Evolutionary conservation across 2,797 vertebrate genomes (phyloP), one percentile per base, ranked within the genome.

Genomic region (Ctenosaura bakeri): DNA sequence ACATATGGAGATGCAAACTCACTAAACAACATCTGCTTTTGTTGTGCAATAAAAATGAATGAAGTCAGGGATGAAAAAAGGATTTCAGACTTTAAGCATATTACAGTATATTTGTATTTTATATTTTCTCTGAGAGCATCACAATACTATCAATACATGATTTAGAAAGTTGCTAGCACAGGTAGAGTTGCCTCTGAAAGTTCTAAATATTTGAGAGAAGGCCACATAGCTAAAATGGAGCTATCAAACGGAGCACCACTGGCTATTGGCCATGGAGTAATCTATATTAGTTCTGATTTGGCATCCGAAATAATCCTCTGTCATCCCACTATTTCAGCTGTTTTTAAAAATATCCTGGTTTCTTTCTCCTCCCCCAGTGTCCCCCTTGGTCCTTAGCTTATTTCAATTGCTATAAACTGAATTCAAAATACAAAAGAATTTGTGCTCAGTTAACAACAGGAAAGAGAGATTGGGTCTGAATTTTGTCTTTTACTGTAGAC

Each of bases 1-100:
- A 89, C 92, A 93, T 95, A 95, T 96, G 96, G 94, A 92, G 92
- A 92, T 77, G 80, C 85, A 86, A 64, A 93, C 89, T 5, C 94
- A 91, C 92, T 86, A 91, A 78, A 95, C 94, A 93, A 92, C 92
- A 95, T 95, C 94, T 96, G 95, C 93, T 97, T 97, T 94, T 91
- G 73, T 94, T 94, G 74, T 90, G 93, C 82, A 95, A 96, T 79
- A 18, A 79, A 87, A 79, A 87, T 91, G 94, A 90, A 85, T 94
- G 87, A 95, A 91, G 94, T 83, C 83, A 86, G 91, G 80, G 78
- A 91, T 93, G 54, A 18, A 88, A 92, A 92, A 89, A 91, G 59
- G 38, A 62, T 71, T 93, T 93, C 64, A 13, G 90, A 90, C 90
- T 77, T 64, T 85, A 92, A 77, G 90, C 90, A 92, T 90, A 94